Conservation (phyloP, 2,888 invertebrate species). For the Antheraea yamamai region DNA sequence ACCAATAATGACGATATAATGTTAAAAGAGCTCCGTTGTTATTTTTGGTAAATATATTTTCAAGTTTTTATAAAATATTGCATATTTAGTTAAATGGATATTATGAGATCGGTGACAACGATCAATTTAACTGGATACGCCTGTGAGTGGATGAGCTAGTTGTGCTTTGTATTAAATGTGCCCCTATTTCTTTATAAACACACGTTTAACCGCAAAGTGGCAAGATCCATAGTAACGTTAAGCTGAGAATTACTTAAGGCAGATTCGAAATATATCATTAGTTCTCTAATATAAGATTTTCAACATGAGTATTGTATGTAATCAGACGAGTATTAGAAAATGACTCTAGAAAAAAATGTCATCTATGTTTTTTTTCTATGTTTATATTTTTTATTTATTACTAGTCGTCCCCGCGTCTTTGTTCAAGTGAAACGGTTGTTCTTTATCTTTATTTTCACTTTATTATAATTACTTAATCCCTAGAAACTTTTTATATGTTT, state of each 20-base stretch:
- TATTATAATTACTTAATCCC: too few relatives aligned
- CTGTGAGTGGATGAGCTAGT: too few relatives aligned
- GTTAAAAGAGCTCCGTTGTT: too few relatives aligned
- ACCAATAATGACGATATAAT: too few relatives aligned
- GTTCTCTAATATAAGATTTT: background rate
- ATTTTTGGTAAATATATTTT: too few relatives aligned
- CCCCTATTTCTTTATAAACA: background rate
- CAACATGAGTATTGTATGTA: background rate
- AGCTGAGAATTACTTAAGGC: background rate
- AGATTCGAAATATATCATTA: background rate
- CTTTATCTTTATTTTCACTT: too few relatives aligned
- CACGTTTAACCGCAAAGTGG: background rate
- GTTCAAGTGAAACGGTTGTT: too few relatives aligned
- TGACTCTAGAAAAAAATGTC: background rate
- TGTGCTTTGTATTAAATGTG: too few relatives aligned
- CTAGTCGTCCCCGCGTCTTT: background rate
- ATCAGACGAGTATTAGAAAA: background rate
- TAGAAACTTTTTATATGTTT: too few relatives aligned
- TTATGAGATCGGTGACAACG: background rate
- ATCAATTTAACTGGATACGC: background rate
- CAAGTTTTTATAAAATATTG: too few relatives aligned
- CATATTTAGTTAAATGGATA: too few relatives aligned
- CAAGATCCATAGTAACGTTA: background rate
- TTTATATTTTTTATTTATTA: background rate
- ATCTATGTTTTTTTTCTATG: too few relatives aligned